Conservation (phyloP, 2,888 invertebrate genomes). For the Rhopalosiphum nymphaeae region DNA sequence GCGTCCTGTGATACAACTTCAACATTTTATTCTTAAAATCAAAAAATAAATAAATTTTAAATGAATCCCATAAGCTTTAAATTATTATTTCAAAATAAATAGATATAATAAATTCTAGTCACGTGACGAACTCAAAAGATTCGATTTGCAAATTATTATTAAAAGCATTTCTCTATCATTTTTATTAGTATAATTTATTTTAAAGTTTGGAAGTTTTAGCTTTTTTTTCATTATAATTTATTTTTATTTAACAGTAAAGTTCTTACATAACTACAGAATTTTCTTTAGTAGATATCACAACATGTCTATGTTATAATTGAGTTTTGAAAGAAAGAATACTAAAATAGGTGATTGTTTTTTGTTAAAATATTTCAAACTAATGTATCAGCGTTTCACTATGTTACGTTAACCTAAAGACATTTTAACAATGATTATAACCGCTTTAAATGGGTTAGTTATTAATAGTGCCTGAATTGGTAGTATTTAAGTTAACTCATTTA, state of each 20-base stretch:
- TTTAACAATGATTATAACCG: not conserved
- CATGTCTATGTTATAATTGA: not conserved
- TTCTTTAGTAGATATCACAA: not conserved
- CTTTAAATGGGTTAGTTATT: not conserved
- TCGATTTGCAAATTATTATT: not conserved
- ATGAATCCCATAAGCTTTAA: not conserved
- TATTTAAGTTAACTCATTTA: not conserved
- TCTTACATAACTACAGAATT: not conserved
- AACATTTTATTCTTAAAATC: not conserved
- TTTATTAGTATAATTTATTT: not conserved
- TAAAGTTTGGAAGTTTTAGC: not conserved
- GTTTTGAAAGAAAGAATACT: not conserved
- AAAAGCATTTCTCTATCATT: not conserved
- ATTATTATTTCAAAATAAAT: not conserved
- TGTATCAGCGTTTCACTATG: not conserved
- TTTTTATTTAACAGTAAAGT: not conserved
- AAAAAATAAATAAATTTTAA: not conserved
- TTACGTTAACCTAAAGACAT: not conserved
- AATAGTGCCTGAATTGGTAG: not conserved
- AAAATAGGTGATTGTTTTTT: not conserved
- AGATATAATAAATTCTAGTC: not conserved
- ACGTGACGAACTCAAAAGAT: not conserved
- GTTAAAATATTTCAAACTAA: not conserved
- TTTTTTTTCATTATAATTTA: not conserved
- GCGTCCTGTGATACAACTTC: too few species aligned